These are phyloP conservation scores for Acropora tenuis DNA, from an alignment of 64 coral and sea anemone species.

Conservation along the genomic window DNA sequence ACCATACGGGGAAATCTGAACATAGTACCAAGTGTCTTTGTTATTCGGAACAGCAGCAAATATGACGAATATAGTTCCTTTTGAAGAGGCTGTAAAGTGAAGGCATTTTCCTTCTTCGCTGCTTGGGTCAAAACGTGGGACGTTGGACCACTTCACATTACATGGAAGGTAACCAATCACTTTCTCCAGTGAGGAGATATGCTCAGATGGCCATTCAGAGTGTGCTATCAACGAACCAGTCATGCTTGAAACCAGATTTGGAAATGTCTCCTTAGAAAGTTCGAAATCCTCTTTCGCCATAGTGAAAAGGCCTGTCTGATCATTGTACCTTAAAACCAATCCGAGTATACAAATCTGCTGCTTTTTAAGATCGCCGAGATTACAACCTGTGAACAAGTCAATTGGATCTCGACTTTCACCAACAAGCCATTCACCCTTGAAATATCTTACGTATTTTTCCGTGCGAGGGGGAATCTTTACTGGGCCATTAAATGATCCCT, in stretches of 20 bases:
- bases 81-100: slow-evolving; percentile 61
- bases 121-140: slow-evolving; percentile 37
- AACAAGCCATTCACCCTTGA: slow-evolving; percentile 1
- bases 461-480: neutral
- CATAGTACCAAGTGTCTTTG: slow-evolving; percentile 60
- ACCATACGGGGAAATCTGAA: slow-evolving; percentile 53
- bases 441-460: neutral
- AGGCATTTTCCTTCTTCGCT: slow-evolving; percentile 39
- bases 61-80: slow-evolving; percentile 45
- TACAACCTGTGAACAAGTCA: slow-evolving; percentile 29
- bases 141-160: slow-evolving; percentile 67
- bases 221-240: neutral
- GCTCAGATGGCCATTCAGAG: slow-evolving; percentile 31
- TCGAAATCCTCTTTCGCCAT: slow-evolving; percentile 4
- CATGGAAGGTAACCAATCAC: slow-evolving; percentile 46
- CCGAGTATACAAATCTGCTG: slow-evolving; percentile 35
- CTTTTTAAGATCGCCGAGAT: neutral
- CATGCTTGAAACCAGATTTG: neutral
- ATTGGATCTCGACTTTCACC: neutral
- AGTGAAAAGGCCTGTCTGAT: neutral
- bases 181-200: slow-evolving; percentile 15
- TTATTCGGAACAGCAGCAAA: slow-evolving; percentile 57
- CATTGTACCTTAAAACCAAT: neutral
- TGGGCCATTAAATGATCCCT: neutral
- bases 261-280: neutral